phyloP scores from a whole-genome alignment of 2,888 invertebrate species.

The Drosophila seclusa region DNA sequence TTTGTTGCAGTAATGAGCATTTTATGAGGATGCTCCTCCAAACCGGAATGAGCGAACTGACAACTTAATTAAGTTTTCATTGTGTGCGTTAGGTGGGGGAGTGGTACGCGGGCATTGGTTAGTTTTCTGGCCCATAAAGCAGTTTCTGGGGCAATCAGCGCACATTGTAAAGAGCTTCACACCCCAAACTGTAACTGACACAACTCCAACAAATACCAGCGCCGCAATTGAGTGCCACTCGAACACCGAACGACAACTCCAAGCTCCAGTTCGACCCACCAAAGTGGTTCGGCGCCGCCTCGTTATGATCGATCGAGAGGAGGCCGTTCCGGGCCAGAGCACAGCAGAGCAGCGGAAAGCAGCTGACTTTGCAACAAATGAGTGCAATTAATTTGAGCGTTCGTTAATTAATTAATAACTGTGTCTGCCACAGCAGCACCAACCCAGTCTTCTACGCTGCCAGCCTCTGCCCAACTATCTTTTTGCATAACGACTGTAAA shows the following conservation, averaged over 20 bases:
- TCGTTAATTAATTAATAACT: slow-evolving; percentile 78
- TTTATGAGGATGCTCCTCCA: slow-evolving; percentile 70
- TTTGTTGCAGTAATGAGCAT: slow-evolving; percentile 66
- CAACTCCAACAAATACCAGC: slow-evolving; percentile 14
- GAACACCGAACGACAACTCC: slow-evolving; percentile 36
- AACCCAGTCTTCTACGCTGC: too few species aligned
- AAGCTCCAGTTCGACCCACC: slow-evolving; percentile 8
- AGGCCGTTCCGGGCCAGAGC: slow-evolving; percentile 1
- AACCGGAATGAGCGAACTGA: slow-evolving; percentile 50
- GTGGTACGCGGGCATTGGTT: neutral
- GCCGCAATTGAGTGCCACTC: slow-evolving; percentile 48
- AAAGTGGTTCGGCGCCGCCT: slow-evolving; percentile 38
- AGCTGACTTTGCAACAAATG: slow-evolving; percentile 77
- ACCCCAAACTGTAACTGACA: slow-evolving; percentile 20
- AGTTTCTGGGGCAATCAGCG: slow-evolving; percentile 50
- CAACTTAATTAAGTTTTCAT: slow-evolving; percentile 80
- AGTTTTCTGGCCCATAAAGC: slow-evolving; percentile 12
- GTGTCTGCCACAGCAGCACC: slow-evolving; percentile 26
- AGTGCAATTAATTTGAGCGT: slow-evolving; percentile 76
- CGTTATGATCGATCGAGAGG: slow-evolving; percentile 63
- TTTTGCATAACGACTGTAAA: slow-evolving; percentile 42
- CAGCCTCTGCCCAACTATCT: neutral
- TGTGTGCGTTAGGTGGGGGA: slow-evolving; percentile 49
- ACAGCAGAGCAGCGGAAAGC: slow-evolving; percentile 7
- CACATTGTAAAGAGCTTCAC: slow-evolving; percentile 35